Evolutionary conservation across 2,113 vertebrate genomes (phyloP).

Genomic region (Sander lucioperca): DNA sequence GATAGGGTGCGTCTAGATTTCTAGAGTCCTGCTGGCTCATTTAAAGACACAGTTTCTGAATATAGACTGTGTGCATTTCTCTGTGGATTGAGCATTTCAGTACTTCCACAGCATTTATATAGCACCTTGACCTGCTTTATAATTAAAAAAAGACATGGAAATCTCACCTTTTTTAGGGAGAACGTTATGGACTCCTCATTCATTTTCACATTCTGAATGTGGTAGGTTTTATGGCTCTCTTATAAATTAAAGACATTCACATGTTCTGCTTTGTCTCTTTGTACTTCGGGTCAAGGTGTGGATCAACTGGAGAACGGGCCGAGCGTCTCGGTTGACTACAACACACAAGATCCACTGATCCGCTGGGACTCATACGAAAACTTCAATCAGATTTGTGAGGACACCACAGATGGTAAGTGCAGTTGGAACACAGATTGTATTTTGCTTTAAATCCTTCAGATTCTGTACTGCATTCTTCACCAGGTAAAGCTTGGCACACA

Average conservation of each 20-base stretch:
- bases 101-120: no score
- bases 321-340: constrained; percentile 96
- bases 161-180: no score
- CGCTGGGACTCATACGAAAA: constrained; percentile 98
- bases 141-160: no score
- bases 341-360: constrained; percentile 95
- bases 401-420: constrained; percentile 87
- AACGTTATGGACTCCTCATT: no score
- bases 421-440: neutral
- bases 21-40: no score
- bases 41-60: no score
- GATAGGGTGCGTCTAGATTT: no score
- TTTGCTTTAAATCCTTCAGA: neutral
- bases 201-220: no score
- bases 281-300: constrained; percentile 87
- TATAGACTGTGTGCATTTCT: no score
- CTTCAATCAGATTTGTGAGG: constrained; percentile 89
- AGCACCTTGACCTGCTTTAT: no score
- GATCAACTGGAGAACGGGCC: constrained; percentile 96
- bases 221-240: neutral
- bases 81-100: no score
- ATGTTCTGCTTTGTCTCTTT: constrained; percentile 49
- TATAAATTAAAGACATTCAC: constrained; percentile 63
- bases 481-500: neutral
- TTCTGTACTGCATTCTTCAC: neutral